Evolutionary conservation across 2,888 invertebrate species (phyloP).

Genomic region (Nineta flava): DNA sequence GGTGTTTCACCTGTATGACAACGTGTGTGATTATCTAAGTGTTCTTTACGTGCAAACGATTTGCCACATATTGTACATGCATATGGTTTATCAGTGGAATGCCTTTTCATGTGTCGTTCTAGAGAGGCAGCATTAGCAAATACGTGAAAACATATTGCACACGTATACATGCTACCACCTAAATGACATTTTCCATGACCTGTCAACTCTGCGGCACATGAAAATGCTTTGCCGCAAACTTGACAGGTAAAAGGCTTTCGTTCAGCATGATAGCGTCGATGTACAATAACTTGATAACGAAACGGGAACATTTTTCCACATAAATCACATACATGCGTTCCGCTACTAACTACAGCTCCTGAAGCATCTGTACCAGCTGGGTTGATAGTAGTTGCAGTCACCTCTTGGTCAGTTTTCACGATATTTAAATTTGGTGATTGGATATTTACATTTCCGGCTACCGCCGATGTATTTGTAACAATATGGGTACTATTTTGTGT

Average conservation of each 20-base stretch:
- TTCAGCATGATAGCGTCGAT: constrained; percentile 73
- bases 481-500: constrained; percentile 18
- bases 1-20: constrained; percentile 75
- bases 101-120: constrained; percentile 65
- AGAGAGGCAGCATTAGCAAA: constrained; percentile 53
- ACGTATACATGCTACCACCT: constrained; percentile 60
- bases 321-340: constrained; percentile 64
- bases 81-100: constrained; percentile 72
- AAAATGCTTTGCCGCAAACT: constrained; percentile 71
- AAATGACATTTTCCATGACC: constrained; percentile 74
- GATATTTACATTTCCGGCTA: background rate
- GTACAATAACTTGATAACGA: constrained; percentile 74
- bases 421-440: constrained; percentile 11
- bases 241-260: constrained; percentile 65
- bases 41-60: constrained; percentile 74
- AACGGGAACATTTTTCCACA: constrained; percentile 79
- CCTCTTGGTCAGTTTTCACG: constrained; percentile 31
- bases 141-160: constrained; percentile 55
- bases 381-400: constrained; percentile 38
- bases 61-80: constrained; percentile 75
- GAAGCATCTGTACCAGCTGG: constrained; percentile 33
- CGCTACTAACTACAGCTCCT: constrained; percentile 41
- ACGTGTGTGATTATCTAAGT: constrained; percentile 67
- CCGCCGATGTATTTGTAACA: constrained; percentile 11
- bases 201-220: constrained; percentile 61